Base-by-base conservation (phyloP, 2,797 vertebrate species). In the Babyrousa celebensis region DNA sequence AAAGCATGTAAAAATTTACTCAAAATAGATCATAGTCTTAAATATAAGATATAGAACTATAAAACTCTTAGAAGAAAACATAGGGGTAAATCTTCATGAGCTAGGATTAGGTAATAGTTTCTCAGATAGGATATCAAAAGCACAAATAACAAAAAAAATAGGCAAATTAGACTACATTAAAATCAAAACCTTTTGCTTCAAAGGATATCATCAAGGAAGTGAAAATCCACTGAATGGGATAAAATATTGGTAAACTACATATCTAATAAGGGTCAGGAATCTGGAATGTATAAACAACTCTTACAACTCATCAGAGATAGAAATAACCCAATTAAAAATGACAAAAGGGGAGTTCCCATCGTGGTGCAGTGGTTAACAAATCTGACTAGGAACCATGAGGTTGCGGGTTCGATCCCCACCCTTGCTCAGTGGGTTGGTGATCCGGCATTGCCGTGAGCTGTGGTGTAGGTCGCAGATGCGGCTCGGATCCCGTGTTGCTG, bases 11-110 rank as follows among this genome's bases (percentile, higher is more conserved):
- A 56, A 78, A 79, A n/a, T 90, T 74, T 87, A 72, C 36, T 56
- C 60, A 52, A 74, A 86, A 74, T 75, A 58, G 27, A 77, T 89
- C 23, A 68, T 40, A 77, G 60, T 43, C 70, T 40, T 68, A 92
- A 74, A 82, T 48, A 21, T 75, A 89, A 89, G 29, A 36, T 60
- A 27, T 62, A 87, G 60, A 88, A 75, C 52, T 77, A 20, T 92
- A 60, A 63, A 94, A 82, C 40, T 52, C 75, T 82, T 91, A 92
- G 68, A 92, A 83, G 77, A 87, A 95, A 85, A 78, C 6, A 48
- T 32, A 80, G 23, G 36, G 86, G 29, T 86, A 60, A 67, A 58
- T 54, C 21, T 80, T 88, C 29, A 10, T 56, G 63, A 29, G 17
- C 40, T 96, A 75, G 54, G 11, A 12, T 77, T 75, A 68, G 2